Evolutionary conservation across 2,113 vertebrate species (phyloP).

Genomic region (Lichenostomus cassidix): DNA sequence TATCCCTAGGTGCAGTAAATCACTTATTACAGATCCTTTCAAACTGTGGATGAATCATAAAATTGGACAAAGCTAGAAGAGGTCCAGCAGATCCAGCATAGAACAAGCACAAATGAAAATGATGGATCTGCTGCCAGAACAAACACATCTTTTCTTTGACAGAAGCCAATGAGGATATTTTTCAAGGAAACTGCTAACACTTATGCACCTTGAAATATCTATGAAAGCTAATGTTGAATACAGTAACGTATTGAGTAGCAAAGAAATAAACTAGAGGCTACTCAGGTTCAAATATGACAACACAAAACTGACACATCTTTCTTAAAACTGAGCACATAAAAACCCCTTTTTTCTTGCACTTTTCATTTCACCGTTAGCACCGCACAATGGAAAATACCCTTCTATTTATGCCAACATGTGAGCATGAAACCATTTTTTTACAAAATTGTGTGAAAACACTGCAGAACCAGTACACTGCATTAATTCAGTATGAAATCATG

Average conservation of each 20-base stretch:
- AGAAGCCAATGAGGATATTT: neutral
- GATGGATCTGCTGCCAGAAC: neutral
- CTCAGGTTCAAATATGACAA: neutral
- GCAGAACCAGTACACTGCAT: neutral
- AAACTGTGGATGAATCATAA: neutral
- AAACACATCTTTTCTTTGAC: neutral
- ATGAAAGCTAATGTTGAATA: neutral
- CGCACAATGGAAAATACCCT: neutral
- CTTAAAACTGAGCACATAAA: neutral
- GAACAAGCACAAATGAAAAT: neutral
- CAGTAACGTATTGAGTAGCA: neutral
- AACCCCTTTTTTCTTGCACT: neutral
- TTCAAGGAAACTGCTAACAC: neutral
- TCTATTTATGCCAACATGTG: neutral
- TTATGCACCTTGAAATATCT: neutral
- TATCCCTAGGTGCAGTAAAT: neutral
- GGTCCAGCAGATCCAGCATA: neutral
- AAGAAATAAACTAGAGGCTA: neutral
- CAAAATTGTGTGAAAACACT: neutral
- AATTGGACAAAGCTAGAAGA: neutral
- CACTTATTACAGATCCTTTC: neutral
- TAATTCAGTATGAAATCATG: neutral
- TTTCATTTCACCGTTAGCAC: neutral
- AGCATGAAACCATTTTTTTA: neutral
- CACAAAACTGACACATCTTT: accelerated